A percentile compares a stretch with the other conserved stretches of the same genome.
Evolutionary conservation across 2,113 vertebrate species (phyloP).

Genomic region (Stercorarius parasiticus): DNA sequence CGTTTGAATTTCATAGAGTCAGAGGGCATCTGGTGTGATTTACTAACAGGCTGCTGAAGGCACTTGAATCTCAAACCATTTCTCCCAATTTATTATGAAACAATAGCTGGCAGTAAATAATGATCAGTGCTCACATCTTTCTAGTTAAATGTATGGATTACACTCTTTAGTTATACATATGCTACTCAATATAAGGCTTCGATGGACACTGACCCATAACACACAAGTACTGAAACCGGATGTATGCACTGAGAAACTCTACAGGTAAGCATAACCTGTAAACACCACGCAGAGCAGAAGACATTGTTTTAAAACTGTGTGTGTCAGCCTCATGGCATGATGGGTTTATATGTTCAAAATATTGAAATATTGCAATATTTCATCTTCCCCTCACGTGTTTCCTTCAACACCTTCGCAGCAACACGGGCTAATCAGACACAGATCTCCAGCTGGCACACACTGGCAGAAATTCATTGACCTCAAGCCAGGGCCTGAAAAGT

Average conservation of each 20-base stretch:
- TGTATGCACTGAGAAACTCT: background rate
- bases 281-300: rapidly evolving
- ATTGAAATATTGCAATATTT: background rate
- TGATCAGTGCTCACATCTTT: background rate
- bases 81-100: background rate
- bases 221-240: background rate
- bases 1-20: background rate
- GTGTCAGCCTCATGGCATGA: background rate
- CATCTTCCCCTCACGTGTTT: background rate
- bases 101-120: background rate
- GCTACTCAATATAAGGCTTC: background rate
- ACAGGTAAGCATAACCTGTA: background rate
- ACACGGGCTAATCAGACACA: background rate
- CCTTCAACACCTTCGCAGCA: background rate
- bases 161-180: background rate
- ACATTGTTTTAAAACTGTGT: background rate
- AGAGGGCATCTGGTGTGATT: background rate
- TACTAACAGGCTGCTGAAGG: background rate
- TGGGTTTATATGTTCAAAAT: background rate
- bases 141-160: background rate
- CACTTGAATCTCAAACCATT: background rate
- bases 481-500: background rate
- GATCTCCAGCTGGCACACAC: background rate
- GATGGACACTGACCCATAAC: background rate
- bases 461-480: background rate